These are phyloP conservation scores for Diarsia brunnea DNA, from an alignment of 2,888 invertebrate genomes.

Conservation along the genomic window DNA sequence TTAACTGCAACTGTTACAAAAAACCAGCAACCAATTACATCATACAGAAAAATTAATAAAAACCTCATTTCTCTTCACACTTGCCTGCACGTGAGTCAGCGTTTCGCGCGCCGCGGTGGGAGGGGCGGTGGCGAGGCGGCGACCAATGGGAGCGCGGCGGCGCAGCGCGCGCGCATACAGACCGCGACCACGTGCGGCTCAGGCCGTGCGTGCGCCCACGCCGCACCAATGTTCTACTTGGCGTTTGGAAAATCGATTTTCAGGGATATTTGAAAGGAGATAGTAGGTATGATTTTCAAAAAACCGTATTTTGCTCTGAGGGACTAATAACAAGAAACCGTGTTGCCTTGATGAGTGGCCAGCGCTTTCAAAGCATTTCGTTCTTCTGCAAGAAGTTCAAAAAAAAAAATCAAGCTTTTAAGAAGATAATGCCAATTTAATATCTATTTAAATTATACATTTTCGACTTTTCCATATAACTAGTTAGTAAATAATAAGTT, in stretches of 20 bases:
- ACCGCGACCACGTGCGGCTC: conserved; percentile 79
- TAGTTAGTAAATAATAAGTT: too few relatives aligned
- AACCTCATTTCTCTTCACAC: conserved; percentile 53
- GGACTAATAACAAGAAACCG: background rate
- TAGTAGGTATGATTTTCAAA: background rate
- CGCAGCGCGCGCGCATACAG: conserved; percentile 75
- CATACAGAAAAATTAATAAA: conserved; percentile 46
- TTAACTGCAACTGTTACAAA: background rate
- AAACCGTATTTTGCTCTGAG: background rate
- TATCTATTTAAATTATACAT: background rate
- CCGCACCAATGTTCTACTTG: conserved; percentile 6
- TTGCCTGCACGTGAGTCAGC: conserved; percentile 76
- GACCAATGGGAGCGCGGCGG: conserved; percentile 81
- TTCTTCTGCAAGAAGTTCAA: background rate
- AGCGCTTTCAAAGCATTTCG: background rate
- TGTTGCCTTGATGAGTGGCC: background rate
- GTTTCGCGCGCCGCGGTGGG: conserved; percentile 78
- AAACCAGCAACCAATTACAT: conserved; percentile 17
- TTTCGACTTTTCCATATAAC: background rate
- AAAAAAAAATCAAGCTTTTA: background rate
- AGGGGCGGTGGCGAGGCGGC: conserved; percentile 81
- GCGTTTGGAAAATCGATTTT: conserved; percentile 10
- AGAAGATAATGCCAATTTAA: background rate
- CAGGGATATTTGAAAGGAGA: background rate
- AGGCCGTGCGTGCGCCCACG: conserved; percentile 68